Evolutionary conservation across 2,797 vertebrate species (phyloP).

Genomic region (Microctenopoma lineatum): DNA sequence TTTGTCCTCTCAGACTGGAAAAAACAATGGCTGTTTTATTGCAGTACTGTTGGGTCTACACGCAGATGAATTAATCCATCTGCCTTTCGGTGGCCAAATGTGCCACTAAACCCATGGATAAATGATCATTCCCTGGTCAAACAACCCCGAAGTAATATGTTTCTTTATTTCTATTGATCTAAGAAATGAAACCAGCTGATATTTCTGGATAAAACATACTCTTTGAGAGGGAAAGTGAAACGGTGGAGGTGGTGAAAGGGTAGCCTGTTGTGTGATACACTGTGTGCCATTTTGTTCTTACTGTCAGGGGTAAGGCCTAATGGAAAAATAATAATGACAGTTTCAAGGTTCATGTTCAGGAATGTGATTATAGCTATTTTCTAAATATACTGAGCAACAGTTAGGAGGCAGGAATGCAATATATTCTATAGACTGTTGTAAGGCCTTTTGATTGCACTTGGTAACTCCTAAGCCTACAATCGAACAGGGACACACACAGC

Average conservation of each 20-base stretch:
- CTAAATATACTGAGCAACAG: background rate
- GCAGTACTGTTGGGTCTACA: conserved; percentile 30
- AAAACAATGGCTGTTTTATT: conserved; percentile 56
- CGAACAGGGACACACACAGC: conserved; percentile 25
- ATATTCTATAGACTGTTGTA: background rate
- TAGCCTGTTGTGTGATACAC: conserved; percentile 16
- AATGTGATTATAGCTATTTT: too few species aligned
- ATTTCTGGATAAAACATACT: conserved; percentile 34
- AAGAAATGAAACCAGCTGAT: conserved; percentile 43
- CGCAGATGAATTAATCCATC: conserved; percentile 56
- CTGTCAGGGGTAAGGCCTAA: conserved; percentile 6
- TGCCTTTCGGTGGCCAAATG: conserved; percentile 27
- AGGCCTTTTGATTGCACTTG: conserved; percentile 23
- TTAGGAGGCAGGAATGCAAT: background rate
- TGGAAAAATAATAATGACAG: conserved; percentile 16
- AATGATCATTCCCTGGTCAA: conserved; percentile 38
- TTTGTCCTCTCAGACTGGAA: conserved; percentile 36
- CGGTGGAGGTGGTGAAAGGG: background rate
- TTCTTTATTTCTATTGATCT: conserved; percentile 55
- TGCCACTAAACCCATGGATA: conserved; percentile 44
- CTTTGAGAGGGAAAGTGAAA: conserved; percentile 1
- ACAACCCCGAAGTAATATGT: conserved; percentile 46
- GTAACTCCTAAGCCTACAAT: conserved; percentile 19
- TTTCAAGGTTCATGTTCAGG: too few species aligned
- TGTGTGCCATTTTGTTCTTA: conserved; percentile 6